Evolutionary conservation across 2,888 invertebrate species (phyloP).

Genomic region (Eupeodes luniger): DNA sequence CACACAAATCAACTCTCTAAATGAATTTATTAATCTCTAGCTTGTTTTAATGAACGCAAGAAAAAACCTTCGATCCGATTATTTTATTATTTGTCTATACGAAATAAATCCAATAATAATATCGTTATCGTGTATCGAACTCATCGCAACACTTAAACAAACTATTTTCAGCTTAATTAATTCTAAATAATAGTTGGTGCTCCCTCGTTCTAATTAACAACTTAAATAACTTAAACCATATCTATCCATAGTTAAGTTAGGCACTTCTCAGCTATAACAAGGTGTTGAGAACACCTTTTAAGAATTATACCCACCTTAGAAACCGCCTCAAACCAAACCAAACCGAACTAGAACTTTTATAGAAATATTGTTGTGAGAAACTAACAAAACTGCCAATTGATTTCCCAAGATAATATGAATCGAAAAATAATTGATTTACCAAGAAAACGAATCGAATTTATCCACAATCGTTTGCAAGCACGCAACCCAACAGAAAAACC

Average conservation of each 20-base stretch:
- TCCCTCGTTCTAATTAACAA: slow-evolving; percentile 42
- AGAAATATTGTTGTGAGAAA: not conserved
- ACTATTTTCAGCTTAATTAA: slow-evolving; percentile 33
- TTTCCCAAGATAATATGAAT: slow-evolving; percentile 59
- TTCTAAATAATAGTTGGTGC: not conserved
- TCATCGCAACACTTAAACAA: slow-evolving; percentile 37
- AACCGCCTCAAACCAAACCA: not conserved
- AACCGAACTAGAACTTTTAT: not conserved
- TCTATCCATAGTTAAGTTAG: too few species aligned
- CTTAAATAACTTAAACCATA: slow-evolving; percentile 48
- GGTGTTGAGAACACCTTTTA: slow-evolving; percentile 9
- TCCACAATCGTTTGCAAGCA: slow-evolving; percentile 55
- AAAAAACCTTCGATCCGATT: not conserved
- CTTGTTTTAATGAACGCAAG: not conserved
- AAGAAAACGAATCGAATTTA: slow-evolving; percentile 65
- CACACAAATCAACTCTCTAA: too few species aligned
- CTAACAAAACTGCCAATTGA: slow-evolving; percentile 54
- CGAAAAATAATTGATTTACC: slow-evolving; percentile 64
- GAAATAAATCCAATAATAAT: slow-evolving; percentile 23
- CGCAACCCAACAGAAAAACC: slow-evolving; percentile 63
- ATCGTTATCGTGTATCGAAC: slow-evolving; percentile 1
- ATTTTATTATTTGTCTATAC: slow-evolving; percentile 14
- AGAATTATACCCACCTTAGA: not conserved
- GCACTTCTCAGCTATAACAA: not conserved
- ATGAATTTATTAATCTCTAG: too few species aligned